phyloP scores from a whole-genome alignment of 2,797 vertebrate genomes.

The Diplodus puntazzo region DNA sequence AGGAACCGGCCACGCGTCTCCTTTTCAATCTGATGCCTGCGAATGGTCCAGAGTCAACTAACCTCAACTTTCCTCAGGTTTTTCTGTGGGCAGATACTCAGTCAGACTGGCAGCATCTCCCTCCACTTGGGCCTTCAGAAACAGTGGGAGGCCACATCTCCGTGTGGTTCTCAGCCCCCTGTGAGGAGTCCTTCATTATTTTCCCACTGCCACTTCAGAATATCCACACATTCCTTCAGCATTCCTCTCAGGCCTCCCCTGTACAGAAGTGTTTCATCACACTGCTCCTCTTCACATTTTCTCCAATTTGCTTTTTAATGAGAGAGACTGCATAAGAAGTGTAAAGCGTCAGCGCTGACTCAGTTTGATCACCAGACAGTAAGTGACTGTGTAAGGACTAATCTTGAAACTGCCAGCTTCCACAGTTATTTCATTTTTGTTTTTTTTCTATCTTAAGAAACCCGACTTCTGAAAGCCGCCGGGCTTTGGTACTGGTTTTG shows the following conservation, averaged over 20 bases:
- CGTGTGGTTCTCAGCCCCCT: slow-evolving; percentile 80
- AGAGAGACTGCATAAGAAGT: slow-evolving; percentile 28
- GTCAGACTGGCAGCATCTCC: slow-evolving; percentile 58
- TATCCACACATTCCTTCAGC: slow-evolving; percentile 74
- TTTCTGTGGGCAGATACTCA: slow-evolving; percentile 25
- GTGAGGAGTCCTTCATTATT: slow-evolving; percentile 79
- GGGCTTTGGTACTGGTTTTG: slow-evolving; percentile 20
- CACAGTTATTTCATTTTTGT: not conserved
- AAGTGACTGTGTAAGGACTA: slow-evolving; percentile 22
- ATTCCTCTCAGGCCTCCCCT: slow-evolving; percentile 71
- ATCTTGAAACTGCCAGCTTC: slow-evolving; percentile 27
- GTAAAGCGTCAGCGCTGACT: slow-evolving; percentile 35
- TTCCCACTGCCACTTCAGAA: slow-evolving; percentile 74
- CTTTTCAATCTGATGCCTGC: slow-evolving; percentile 11
- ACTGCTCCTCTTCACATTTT: slow-evolving; percentile 55
- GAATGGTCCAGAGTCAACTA: slow-evolving; percentile 33
- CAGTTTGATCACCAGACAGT: slow-evolving; percentile 33
- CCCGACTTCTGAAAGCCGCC: slow-evolving; percentile 19
- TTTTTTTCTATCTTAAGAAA: slow-evolving; percentile 14
- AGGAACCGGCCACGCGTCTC: slow-evolving; percentile 8
- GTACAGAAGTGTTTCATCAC: slow-evolving; percentile 65
- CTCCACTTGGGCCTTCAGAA: slow-evolving; percentile 45
- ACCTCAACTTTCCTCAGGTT: slow-evolving; percentile 37
- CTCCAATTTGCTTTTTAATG: slow-evolving; percentile 61
- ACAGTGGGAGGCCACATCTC: slow-evolving; percentile 63